Conservation (phyloP, 2,113 vertebrate genomes). For the Zosterops pallidus region DNA sequence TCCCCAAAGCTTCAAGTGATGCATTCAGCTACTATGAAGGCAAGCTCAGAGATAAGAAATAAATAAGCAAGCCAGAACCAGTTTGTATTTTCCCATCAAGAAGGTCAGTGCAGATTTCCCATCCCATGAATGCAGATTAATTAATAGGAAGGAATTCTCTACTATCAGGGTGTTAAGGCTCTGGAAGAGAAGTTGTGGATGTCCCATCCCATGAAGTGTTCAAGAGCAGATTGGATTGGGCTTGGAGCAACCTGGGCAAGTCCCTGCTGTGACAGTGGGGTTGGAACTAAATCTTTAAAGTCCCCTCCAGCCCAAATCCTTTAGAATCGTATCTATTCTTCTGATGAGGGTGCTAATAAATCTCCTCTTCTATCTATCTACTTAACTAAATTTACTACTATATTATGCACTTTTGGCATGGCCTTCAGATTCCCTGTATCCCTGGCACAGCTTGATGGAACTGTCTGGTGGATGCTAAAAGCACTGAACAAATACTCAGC, state of each 20-base stretch:
- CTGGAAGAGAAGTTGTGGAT: background rate
- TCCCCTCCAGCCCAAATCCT: background rate
- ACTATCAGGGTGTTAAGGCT: background rate
- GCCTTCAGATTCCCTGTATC: background rate
- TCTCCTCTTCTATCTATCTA: background rate
- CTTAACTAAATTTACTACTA: background rate
- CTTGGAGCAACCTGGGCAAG: background rate
- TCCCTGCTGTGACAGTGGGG: background rate
- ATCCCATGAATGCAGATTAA: background rate
- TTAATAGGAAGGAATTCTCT: background rate
- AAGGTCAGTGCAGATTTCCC: background rate
- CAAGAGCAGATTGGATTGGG: background rate
- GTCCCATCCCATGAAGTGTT: background rate
- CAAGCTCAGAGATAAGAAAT: background rate
- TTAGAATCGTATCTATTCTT: background rate
- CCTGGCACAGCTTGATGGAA: background rate
- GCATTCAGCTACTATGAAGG: background rate
- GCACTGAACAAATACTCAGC: background rate
- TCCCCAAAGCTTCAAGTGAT: background rate
- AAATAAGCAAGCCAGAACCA: accelerated
- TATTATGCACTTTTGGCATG: background rate
- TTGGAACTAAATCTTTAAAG: background rate
- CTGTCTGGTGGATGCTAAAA: background rate
- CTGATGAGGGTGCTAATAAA: background rate
- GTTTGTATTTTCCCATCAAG: background rate